Evolutionary conservation across 2,797 vertebrate species (phyloP).

Genomic region (Sternarchorhynchus goeldii): DNA sequence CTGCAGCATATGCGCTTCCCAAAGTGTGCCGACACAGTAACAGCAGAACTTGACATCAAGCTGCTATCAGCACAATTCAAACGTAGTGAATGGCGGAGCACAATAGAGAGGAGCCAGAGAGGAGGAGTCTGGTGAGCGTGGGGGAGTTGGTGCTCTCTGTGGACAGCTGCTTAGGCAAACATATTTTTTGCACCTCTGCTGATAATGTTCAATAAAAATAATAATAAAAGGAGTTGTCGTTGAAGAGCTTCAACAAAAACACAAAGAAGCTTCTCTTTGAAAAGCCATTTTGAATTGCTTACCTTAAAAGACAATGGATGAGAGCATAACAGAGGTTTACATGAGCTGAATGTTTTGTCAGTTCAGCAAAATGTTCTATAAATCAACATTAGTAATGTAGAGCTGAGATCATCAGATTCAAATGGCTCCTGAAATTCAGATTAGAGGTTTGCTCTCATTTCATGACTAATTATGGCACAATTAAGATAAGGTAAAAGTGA

Average conservation of each 20-base stretch:
- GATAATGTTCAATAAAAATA: conserved; percentile 27
- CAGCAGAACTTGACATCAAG: conserved; percentile 65
- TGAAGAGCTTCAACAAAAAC: conserved; percentile 16
- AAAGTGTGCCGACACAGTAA: conserved; percentile 65
- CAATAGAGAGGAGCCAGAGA: conserved; percentile 35
- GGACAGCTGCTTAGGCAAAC: conserved; percentile 36
- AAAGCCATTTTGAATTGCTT: not conserved
- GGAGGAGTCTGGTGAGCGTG: conserved; percentile 24
- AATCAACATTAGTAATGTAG: not conserved
- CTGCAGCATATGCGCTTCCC: conserved; percentile 63
- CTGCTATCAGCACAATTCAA: conserved; percentile 72
- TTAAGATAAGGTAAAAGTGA: not conserved
- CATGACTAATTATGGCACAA: not conserved
- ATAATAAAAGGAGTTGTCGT: conserved; percentile 16
- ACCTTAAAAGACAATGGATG: conserved; percentile 1
- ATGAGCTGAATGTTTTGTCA: not conserved
- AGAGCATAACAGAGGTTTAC: too few relatives aligned
- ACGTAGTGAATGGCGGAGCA: conserved; percentile 56
- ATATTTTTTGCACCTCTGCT: conserved; percentile 40
- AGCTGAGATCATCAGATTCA: not conserved
- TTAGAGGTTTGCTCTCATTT: not conserved
- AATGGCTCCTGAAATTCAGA: not conserved
- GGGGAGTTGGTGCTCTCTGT: conserved; percentile 31
- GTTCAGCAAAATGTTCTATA: too few relatives aligned
- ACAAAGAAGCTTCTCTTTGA: conserved; percentile 1